These are phyloP conservation scores for Drosophila prostipennis DNA, from an alignment of 2,888 invertebrate species.

Conservation along the genomic window DNA sequence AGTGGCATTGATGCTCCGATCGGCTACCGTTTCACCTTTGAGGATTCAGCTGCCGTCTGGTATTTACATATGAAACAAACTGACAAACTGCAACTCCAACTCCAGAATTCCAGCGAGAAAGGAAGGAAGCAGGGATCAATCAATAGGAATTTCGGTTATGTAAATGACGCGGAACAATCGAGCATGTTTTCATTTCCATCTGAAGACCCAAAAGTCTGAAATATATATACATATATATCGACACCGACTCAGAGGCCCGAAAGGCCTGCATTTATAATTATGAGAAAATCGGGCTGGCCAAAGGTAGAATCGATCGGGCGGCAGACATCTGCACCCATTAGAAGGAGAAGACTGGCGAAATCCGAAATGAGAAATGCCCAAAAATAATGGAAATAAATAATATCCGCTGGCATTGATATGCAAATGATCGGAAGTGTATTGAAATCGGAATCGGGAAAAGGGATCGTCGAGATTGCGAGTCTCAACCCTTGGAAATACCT, in stretches of 20 bases:
- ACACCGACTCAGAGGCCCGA: too few relatives aligned
- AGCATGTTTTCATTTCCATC: conserved; percentile 3
- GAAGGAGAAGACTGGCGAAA: conserved; percentile 22
- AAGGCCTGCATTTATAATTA: conserved; percentile 72
- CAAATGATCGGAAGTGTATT: conserved; percentile 68
- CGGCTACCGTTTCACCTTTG: conserved; percentile 2
- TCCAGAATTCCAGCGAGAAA: not conserved
- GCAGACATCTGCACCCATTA: conserved; percentile 73
- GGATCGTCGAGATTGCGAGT: not conserved
- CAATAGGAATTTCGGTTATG: conserved; percentile 60
- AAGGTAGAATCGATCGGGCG: conserved; percentile 14
- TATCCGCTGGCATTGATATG: conserved; percentile 80
- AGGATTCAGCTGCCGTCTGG: conserved; percentile 33
- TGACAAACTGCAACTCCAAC: conserved; percentile 8
- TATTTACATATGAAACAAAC: conserved; percentile 44
- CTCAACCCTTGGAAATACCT: conserved; percentile 20
- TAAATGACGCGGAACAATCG: conserved; percentile 44
- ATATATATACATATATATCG: conserved; percentile 49
- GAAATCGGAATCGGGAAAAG: conserved; percentile 51
- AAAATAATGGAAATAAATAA: conserved; percentile 76
- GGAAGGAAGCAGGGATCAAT: conserved; percentile 57
- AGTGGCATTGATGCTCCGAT: conserved; percentile 13
- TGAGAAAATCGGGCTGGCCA: conserved; percentile 59
- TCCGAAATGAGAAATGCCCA: conserved; percentile 51
- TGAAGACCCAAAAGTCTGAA: conserved; percentile 12